phyloP scores from a whole-genome alignment of 2,797 vertebrate species.

The Sebastes vulpes region DNA sequence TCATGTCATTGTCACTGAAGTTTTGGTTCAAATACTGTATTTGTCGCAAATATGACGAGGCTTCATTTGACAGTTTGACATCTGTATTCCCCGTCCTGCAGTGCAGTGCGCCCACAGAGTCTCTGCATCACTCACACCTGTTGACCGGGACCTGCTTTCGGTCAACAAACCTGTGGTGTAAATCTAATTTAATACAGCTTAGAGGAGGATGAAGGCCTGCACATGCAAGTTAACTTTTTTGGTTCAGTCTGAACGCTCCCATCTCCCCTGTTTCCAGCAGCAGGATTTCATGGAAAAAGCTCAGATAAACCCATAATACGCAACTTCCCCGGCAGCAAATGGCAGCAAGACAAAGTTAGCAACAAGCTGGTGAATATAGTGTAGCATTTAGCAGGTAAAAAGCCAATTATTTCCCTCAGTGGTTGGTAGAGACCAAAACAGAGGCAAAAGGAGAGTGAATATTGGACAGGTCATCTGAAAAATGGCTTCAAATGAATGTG shows the following conservation, averaged over 20 bases:
- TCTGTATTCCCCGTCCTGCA: constrained; percentile 26
- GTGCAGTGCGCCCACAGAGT: not conserved
- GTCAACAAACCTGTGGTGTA: constrained; percentile 15
- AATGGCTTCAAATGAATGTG: not conserved
- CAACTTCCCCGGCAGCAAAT: not conserved
- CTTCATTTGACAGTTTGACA: constrained; percentile 53
- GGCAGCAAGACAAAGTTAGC: not conserved
- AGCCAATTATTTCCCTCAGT: not conserved
- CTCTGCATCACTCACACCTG: constrained; percentile 38
- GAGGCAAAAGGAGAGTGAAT: not conserved
- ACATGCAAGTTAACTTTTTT: not conserved
- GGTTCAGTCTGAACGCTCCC: not conserved
- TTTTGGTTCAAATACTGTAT: constrained; percentile 40
- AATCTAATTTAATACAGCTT: constrained; percentile 10
- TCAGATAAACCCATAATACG: not conserved
- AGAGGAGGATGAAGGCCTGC: not conserved
- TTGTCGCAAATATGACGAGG: not conserved
- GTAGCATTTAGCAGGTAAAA: not conserved
- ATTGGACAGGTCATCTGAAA: not conserved
- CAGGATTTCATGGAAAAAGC: not conserved
- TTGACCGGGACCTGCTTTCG: constrained; percentile 45
- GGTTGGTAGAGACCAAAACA: not conserved
- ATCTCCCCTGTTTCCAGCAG: not conserved
- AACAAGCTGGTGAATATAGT: not conserved
- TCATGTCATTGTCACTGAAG: constrained; percentile 29